Conservation (phyloP, 2,888 invertebrate genomes). For the Drosophila cracens region DNA sequence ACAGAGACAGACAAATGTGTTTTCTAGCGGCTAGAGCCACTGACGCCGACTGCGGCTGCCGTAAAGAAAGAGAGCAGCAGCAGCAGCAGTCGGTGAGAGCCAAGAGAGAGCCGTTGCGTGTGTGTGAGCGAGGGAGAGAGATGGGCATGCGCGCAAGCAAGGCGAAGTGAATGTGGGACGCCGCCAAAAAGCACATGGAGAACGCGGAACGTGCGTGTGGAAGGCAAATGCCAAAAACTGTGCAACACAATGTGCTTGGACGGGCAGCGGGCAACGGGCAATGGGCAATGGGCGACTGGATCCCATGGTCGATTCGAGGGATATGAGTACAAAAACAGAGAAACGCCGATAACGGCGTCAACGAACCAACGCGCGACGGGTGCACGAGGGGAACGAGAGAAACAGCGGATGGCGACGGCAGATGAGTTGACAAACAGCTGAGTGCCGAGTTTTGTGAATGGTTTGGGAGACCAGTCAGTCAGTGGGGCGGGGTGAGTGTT, state of each 20-base stretch:
- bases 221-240: constrained; percentile 78
- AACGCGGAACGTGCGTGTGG: constrained; percentile 75
- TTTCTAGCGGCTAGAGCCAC: constrained; percentile 72
- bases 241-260: constrained; percentile 76
- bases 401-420: constrained; percentile 77
- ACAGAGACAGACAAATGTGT: constrained; percentile 85
- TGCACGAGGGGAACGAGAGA: constrained; percentile 33
- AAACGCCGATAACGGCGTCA: constrained; percentile 82
- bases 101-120: constrained; percentile 16
- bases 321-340: constrained; percentile 83
- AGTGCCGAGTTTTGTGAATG: constrained; percentile 78
- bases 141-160: constrained; percentile 42
- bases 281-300: constrained; percentile 47
- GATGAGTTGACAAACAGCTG: constrained; percentile 81
- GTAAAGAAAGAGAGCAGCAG: constrained; percentile 25
- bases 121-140: constrained; percentile 22
- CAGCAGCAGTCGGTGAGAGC: constrained; percentile 13
- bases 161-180: constrained; percentile 70
- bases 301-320: constrained; percentile 64
- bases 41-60: constrained; percentile 52
- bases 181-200: constrained; percentile 72
- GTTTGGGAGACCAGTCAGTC: constrained; percentile 50
- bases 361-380: constrained; percentile 57
- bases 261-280: constrained; percentile 30
- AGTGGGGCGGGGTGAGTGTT: constrained; percentile 22